Base-by-base conservation (phyloP, 2,797 vertebrate genomes). In the Buphagus erythrorhynchus region DNA sequence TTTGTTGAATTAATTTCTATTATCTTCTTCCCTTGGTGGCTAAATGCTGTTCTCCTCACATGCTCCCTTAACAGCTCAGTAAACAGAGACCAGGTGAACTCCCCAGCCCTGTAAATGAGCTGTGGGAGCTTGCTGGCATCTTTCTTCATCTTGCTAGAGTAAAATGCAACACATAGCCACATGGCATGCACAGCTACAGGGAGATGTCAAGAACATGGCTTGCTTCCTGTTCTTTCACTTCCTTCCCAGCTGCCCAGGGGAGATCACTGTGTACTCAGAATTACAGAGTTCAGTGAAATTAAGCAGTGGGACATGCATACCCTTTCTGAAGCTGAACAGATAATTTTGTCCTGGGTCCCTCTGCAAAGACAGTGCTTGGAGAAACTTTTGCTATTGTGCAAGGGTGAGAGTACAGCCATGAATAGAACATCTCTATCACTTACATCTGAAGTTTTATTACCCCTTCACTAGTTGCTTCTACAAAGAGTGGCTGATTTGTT, bases 141-240 rank as follows among this genome's bases (percentile, higher is more conserved):
- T 67, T 77, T 35, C 43, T 57, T 80, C 24, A 40, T 1, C 51
- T 42, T 54, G 5, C 10, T 42, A 22, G 54, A 67, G 19, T 20
- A 68, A 84, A 87, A 61, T 7, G 5, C 10, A 38, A 2, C 12
- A 14, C 0, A 1, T 4, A 82, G 9, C 11, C 13, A 28, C 9
- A 5, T 0, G 3, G 3, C 18, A 22, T 17, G 33, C 13, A 52
- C 67, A 63, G 3, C 31, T 82, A 16, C 14, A 15, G 18, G 4
- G 19, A 48, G 6, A 19, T 25, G 5, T 24, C 35, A 67, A 59
- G 33, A 48, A 13, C 8, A 9, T 42, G 0, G 0, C 8, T 79
- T 59, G 3, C 35, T 73, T 59, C 36, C 13, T 42, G 5, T 12
- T 68, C 28, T 72, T 80, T 76, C 10, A 4, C 10, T 61, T 68